A percentile compares a stretch with the other conserved stretches of the same genome.
Conservation (phyloP, 2,888 invertebrate species). For the Eristalis arbustorum region DNA sequence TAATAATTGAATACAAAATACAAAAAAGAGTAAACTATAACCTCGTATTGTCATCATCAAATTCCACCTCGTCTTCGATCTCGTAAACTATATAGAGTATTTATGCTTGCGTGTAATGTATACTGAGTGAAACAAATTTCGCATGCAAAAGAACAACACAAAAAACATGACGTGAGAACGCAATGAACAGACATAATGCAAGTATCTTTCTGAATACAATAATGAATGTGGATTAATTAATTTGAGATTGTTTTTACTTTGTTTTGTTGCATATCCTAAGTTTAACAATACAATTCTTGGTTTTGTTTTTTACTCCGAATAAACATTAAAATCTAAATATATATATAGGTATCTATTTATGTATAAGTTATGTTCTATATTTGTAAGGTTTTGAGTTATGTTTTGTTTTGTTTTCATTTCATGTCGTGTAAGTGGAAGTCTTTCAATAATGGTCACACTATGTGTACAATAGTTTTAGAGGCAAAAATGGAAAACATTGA, state of each 20-base stretch:
- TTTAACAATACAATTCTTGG: background rate
- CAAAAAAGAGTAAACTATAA: conserved; percentile 47
- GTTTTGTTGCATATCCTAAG: background rate
- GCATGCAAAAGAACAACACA: conserved; percentile 45
- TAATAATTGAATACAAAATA: conserved; percentile 43
- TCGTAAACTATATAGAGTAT: conserved; percentile 16
- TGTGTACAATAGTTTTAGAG: conserved; percentile 35
- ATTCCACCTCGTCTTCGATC: conserved; percentile 8
- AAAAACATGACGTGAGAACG: conserved; percentile 31
- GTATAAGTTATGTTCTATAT: conserved; percentile 38
- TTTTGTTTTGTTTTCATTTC: conserved; percentile 13
- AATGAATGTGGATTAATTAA: background rate
- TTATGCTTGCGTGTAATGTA: background rate
- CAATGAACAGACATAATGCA: background rate
- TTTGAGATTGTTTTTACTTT: background rate
- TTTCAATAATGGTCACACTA: conserved; percentile 67
- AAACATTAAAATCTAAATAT: conserved; percentile 66
- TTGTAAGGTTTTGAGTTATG: conserved; percentile 18
- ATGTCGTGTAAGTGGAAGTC: conserved; percentile 60
- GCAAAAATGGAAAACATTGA: conserved; percentile 21
- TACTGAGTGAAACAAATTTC: background rate
- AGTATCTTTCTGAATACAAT: background rate
- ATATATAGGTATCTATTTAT: conserved; percentile 55
- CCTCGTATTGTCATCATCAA: conserved; percentile 56
- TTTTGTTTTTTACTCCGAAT: conserved; percentile 54